Conservation (phyloP, 2,797 vertebrate species). For the Morus bassanus region DNA sequence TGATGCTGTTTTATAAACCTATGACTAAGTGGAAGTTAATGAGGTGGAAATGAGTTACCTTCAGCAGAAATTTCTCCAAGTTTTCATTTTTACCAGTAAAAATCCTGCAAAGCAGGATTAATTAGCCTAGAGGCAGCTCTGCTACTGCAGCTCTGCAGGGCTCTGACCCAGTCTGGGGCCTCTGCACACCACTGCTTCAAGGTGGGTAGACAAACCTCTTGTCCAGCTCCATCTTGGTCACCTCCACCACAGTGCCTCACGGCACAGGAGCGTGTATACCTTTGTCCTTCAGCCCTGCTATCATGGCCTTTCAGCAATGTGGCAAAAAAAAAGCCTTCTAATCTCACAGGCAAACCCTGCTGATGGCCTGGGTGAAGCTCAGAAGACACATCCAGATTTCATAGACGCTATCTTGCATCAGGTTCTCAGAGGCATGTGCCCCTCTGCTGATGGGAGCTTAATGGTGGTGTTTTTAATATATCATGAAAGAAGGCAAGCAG, state of each 20-base stretch:
- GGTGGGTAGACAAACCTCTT: not conserved
- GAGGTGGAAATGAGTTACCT: not conserved
- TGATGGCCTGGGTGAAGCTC: not conserved
- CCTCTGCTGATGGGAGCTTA: not conserved
- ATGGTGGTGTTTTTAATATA: not conserved
- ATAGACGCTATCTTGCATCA: not conserved
- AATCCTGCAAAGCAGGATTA: not conserved
- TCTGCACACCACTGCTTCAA: rapidly evolving
- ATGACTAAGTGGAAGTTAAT: not conserved
- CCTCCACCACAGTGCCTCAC: not conserved
- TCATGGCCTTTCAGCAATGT: not conserved
- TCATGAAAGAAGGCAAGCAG: not conserved
- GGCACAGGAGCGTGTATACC: not conserved
- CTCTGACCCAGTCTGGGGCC: not conserved
- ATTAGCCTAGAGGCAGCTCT: not conserved
- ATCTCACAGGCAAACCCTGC: not conserved
- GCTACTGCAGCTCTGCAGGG: not conserved
- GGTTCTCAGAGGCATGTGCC: not conserved
- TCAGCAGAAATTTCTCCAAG: not conserved
- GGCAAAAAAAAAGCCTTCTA: not conserved
- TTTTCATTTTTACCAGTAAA: not conserved
- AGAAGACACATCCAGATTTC: not conserved
- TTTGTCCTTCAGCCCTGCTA: not conserved
- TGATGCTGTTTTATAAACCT: not conserved
- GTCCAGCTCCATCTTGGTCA: not conserved